Evolutionary conservation across 2,797 vertebrate species (phyloP).

Genomic region (Gobio occitaniae): DNA sequence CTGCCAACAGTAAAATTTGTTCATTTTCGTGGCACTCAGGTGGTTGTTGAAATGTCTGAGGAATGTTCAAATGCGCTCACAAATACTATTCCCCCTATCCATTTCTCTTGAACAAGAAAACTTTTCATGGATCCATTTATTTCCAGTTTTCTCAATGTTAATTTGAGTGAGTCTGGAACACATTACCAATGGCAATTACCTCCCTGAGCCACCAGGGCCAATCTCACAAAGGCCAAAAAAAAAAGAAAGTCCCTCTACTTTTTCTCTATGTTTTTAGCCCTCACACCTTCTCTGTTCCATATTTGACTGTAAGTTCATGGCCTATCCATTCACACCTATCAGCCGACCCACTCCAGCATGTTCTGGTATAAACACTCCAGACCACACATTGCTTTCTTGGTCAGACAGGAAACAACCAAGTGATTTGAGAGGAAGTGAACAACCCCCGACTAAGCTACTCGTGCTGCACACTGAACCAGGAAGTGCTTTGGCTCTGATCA

Average conservation of each 20-base stretch:
- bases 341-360: slow-evolving; percentile 13
- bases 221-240: slow-evolving; percentile 18
- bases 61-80: background rate
- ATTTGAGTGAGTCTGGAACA: slow-evolving; percentile 59
- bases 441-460: slow-evolving; percentile 40
- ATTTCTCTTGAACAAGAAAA: slow-evolving; percentile 13
- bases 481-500: slow-evolving; percentile 57
- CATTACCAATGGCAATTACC: slow-evolving; percentile 53
- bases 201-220: background rate
- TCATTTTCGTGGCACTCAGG: background rate
- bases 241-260: background rate
- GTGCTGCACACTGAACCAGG: slow-evolving; percentile 52
- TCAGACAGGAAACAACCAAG: slow-evolving; percentile 69
- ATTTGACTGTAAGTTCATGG: background rate
- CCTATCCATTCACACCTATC: slow-evolving; percentile 7
- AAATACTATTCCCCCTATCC: background rate
- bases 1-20: background rate
- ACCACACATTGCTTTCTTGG: slow-evolving; percentile 29
- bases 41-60: background rate
- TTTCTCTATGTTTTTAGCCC: background rate
- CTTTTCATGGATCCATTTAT: slow-evolving; percentile 37
- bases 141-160: slow-evolving; percentile 59
- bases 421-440: slow-evolving; percentile 75
- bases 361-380: slow-evolving; percentile 38
- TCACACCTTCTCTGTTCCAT: background rate